Evolutionary conservation across 2,113 vertebrate genomes (phyloP).

Genomic region (Bos javanicus): DNA sequence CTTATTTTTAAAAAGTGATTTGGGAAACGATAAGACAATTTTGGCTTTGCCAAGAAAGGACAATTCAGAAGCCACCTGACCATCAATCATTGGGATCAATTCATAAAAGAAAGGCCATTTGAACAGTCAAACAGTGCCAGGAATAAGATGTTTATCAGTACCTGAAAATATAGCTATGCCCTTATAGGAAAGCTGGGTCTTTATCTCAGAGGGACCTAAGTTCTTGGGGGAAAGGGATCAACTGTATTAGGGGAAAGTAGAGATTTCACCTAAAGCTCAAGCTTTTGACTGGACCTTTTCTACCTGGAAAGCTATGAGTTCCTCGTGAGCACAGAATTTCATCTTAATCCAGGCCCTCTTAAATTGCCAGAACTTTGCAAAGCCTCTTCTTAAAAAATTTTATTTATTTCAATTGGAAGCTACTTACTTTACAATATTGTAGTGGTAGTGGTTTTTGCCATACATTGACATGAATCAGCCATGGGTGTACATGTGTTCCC

Average conservation of each 20-base stretch:
- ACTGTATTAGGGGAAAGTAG: background rate
- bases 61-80: background rate
- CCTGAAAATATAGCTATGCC: background rate
- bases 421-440: background rate
- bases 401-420: background rate
- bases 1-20: constrained; percentile 36
- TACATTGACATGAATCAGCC: background rate
- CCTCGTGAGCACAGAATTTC: background rate
- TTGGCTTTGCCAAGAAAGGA: constrained; percentile 33
- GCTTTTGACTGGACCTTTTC: background rate
- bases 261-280: background rate
- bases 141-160: background rate
- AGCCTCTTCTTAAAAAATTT: background rate
- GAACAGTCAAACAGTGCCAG: background rate
- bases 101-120: background rate
- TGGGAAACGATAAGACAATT: background rate
- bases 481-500: background rate
- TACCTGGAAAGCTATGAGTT: background rate
- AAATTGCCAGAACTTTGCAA: background rate
- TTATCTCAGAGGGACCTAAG: background rate
- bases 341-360: background rate
- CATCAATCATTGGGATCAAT: background rate
- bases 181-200: background rate
- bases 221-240: background rate
- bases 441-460: background rate